Percentiles rank a stretch among this genome's conserved stretches.
Evolutionary conservation across 1,140 invertebrate species (phyloP).

Genomic region (Drosophila sp.): DNA sequence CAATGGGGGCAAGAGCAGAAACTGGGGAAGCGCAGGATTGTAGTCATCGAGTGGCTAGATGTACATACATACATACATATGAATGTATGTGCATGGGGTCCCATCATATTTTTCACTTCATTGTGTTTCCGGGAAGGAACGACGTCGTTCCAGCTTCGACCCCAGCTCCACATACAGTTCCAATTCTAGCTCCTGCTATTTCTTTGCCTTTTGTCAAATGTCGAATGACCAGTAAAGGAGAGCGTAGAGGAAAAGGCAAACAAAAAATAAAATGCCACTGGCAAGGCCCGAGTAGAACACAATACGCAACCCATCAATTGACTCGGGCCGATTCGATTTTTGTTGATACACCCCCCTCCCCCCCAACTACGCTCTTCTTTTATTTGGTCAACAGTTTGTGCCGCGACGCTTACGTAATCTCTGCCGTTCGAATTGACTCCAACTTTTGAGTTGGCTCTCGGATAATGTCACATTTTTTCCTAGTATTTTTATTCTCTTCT

Average conservation of each 20-base stretch:
- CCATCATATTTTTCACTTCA: slow-evolving; percentile 82
- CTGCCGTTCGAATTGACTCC: slow-evolving; percentile 39
- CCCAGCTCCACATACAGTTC: slow-evolving; percentile 13
- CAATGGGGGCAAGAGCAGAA: slow-evolving; percentile 4
- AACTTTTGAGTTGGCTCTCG: neutral
- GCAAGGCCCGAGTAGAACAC: slow-evolving; percentile 17
- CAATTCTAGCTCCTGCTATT: slow-evolving; percentile 9
- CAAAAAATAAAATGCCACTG: slow-evolving; percentile 28
- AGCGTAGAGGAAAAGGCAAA: neutral
- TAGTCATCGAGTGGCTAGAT: slow-evolving; percentile 42
- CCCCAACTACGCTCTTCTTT: neutral
- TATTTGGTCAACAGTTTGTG: slow-evolving; percentile 57
- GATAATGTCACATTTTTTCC: slow-evolving; percentile 39
- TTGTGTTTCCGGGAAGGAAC: slow-evolving; percentile 62
- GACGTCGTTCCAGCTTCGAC: slow-evolving; percentile 22
- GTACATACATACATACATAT: slow-evolving; percentile 8
- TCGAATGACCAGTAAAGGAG: slow-evolving; percentile 56
- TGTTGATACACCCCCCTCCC: neutral
- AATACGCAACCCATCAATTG: slow-evolving; percentile 29
- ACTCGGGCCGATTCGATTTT: neutral
- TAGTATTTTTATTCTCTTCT: slow-evolving; percentile 5
- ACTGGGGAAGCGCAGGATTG: slow-evolving; percentile 2
- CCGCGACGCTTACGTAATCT: slow-evolving; percentile 74
- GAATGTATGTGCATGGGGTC: slow-evolving; percentile 33
- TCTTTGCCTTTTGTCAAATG: slow-evolving; percentile 60